Conservation (phyloP, 2,797 vertebrate species). For the Limnodromus scolopaceus region DNA sequence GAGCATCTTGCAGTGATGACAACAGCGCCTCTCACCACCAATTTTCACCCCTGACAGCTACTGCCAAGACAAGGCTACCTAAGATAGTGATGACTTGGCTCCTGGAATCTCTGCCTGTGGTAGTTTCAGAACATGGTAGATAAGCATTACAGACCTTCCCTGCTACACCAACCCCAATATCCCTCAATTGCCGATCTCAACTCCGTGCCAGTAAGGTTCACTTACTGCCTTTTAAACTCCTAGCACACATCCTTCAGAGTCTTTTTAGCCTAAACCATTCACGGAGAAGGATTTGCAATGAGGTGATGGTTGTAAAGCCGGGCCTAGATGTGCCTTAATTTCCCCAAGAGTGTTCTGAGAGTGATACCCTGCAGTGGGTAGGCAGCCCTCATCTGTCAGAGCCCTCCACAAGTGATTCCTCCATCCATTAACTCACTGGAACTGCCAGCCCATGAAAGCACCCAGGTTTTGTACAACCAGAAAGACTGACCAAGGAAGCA, state of each 20-base stretch:
- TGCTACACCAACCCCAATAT: rapidly evolving
- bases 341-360: background rate
- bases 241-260: background rate
- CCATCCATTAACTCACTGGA: background rate
- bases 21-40: background rate
- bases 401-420: background rate
- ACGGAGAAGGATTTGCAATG: background rate
- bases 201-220: background rate
- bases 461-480: background rate
- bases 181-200: background rate
- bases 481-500: background rate
- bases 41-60: background rate
- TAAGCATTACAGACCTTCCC: background rate
- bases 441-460: background rate
- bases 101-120: background rate
- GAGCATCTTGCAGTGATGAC: background rate
- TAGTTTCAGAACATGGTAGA: background rate
- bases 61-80: background rate
- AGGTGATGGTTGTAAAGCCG: background rate
- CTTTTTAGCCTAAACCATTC: background rate
- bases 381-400: background rate
- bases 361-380: background rate
- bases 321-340: background rate
- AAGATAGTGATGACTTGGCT: background rate
- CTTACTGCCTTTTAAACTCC: background rate